phyloP scores from a whole-genome alignment of 1,140 invertebrate species.

The Drosophila biarmipes region DNA sequence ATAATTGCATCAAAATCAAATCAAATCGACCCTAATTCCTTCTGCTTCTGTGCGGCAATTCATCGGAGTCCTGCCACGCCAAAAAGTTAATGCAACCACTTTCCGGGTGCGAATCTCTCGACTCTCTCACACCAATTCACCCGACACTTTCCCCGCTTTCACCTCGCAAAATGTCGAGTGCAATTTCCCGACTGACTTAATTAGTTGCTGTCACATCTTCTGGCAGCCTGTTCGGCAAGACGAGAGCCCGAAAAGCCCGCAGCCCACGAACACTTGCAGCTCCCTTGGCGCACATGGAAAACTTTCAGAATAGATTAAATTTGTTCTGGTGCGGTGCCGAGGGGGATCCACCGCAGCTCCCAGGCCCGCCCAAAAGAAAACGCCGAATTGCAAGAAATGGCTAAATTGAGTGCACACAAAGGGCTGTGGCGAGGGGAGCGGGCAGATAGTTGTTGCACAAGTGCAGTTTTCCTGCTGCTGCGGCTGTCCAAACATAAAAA shows the following conservation, averaged over 20 bases:
- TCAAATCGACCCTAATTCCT: background rate
- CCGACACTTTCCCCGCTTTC: constrained; percentile 21
- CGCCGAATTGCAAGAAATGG: constrained; percentile 58
- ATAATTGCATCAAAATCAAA: constrained; percentile 2
- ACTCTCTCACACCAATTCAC: constrained; percentile 10
- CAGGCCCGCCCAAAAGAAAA: constrained; percentile 31
- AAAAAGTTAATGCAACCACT: constrained; percentile 1
- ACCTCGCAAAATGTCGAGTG: constrained; percentile 36
- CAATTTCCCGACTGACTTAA: constrained; percentile 54
- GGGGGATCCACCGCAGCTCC: constrained; percentile 17
- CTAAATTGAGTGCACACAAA: constrained; percentile 70
- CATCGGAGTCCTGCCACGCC: constrained; percentile 3
- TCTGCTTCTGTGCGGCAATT: background rate
- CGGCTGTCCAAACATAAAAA: constrained; percentile 52
- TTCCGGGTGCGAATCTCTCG: constrained; percentile 16
- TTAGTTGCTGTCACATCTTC: constrained; percentile 55
- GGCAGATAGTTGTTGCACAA: constrained; percentile 43
- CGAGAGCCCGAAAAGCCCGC: constrained; percentile 14
- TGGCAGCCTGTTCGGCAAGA: constrained; percentile 36
- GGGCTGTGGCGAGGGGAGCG: background rate
- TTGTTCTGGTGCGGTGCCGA: constrained; percentile 27
- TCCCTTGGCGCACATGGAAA: constrained; percentile 54
- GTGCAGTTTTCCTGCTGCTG: constrained; percentile 52
- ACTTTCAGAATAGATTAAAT: constrained; percentile 69
- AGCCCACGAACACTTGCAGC: constrained; percentile 29